Base-by-base conservation (phyloP, 2,888 invertebrate species). In the Microdon myrmicae region DNA sequence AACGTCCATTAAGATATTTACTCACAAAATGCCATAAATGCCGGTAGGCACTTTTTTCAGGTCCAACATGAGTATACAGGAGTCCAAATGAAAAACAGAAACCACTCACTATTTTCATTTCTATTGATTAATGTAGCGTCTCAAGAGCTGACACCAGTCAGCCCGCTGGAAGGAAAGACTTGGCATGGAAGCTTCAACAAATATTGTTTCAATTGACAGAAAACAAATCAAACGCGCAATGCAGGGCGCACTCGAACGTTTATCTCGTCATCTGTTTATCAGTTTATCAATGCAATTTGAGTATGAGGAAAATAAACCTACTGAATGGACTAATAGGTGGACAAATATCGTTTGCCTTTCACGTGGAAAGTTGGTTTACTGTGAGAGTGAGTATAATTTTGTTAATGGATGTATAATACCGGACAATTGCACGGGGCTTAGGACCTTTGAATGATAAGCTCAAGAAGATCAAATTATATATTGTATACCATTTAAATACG, bases 131-230 rank as follows among this genome's bases (percentile, higher is more conserved):
- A 58, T 64, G 64, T 64, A 64, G 51, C 64, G 45, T 64, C 61
- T 35, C 56, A 35, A n/a, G 25, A 38, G 51, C 53, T 64, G 64
- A 64, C 64, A 58, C 17, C 22, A 32, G 45, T 37, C 51, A 39
- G 34, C 47, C 41, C 59, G 45, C 29, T 26, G 25, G 12, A 38
- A 26, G 38, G 26, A 12, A 35, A 45, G 29, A 56, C 39, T 41
- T 39, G 20, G n/a, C 20, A 47, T 51, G 56, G 64, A 58, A 58
- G 64, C 64, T 64, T 56, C 48, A 53, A 64, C 64, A 64, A 64
- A 64, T 64, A 64, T 58, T 64, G 64, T 64, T 56, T 64, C 64
- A 58, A 64, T 64, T 64, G 53, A 51, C 14, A 45, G 25, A 44
- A 53, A 38, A 43, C 25, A 38, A 29, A 35, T 47, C 20, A 5